Evolutionary conservation across 2,888 invertebrate species (phyloP), one percentile per base, ranked within the genome.

Genomic region (Micoletzkya japonica): DNA sequence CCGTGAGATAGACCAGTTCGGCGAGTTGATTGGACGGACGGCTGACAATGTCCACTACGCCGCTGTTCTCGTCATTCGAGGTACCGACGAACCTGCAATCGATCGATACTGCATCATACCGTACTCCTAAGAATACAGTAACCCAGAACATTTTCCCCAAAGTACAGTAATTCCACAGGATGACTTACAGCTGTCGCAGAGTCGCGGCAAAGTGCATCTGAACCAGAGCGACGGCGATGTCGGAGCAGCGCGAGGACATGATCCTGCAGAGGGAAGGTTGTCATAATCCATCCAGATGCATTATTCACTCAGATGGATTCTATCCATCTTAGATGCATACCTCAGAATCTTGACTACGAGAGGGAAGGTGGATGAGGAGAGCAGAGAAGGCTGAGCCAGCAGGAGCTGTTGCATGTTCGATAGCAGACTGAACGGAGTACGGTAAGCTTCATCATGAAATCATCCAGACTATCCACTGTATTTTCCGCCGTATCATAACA

Each of bases 1-100:
- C 96, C 83, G 97, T 95, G 70, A 98, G 89, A 81, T 94, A 93
- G 6, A 97, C 96, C 74, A 98, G 93, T 89, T 98, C 98, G 87
- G 95, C 95, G 80, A 96, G 89, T 87, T 98, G 97, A 86, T 96
- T 95, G 0, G 97, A 95, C 66, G 93, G 92, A 73, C 96, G 91
- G 2, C 93, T 90, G 61, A 95, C 74, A 49, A 87, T 83, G 77
- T 88, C 88, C 61, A 87, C 78, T 36, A 36, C 26, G 24, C 54
- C 82, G 14, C 77, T 76, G 52, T 81, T 77, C 6, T 74, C 82
- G 37, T 80, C 81, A 64, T 86, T 86, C 58, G 86, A 85, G 64
- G 92, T 91, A 60, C 95, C 95, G n/a, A 95, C 93, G 56, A 67
- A 57, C 30, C 57, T 57, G 39, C 28, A 39, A 57, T 26, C 2